Evolutionary conservation across 2,797 vertebrate species (phyloP), one percentile per base, ranked within the genome.

Genomic region (Acrossocheilus wenchowensis): DNA sequence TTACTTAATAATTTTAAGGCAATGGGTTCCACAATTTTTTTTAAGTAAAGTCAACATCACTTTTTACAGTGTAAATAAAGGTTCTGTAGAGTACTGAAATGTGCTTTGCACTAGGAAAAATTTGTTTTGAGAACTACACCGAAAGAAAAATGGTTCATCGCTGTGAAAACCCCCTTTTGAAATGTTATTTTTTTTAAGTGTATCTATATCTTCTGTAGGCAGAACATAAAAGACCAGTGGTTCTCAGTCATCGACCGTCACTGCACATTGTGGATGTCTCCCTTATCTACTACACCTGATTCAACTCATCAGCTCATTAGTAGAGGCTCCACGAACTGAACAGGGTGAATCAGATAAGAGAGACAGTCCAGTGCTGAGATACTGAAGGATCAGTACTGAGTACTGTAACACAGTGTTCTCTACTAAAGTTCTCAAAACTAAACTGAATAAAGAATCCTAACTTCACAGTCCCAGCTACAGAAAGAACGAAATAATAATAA

Each of bases 281-380:
- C 62, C 52, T 81, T 86, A 73, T 72, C 68, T 48, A 26, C 81
- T 52, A 73, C 78, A 86, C 84, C 41, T 81, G 39, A 86, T 71
- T 80, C 60, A 84, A 84, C 73, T 77, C 82, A 83, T 75, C 82
- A 83, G 82, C 39, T 83, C 54, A 83, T 84, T 84, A 84, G 83
- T 21, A 45, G 66, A 60, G 68, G 78, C 84, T 81, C 54, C 68
- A 72, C 41, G 10, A 64, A 50, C 39, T 81, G 17, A 64, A 62
- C 68, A 23, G 82, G 39, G 36, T 45, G n/a, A 30, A 78, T 30
- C 84, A 73, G 78, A 86, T 85, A 78, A 48, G n/a, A 23, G 41
- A 80, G 54, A 39, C 78, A 48, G 84, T 45, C 78, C 68, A 43
- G 1, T 10, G 41, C 41, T 43, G 41, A 10, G 41, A 2, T 41